phyloP scores from a whole-genome alignment of 2,888 invertebrate genomes.

The Tetranychus truncatus region DNA sequence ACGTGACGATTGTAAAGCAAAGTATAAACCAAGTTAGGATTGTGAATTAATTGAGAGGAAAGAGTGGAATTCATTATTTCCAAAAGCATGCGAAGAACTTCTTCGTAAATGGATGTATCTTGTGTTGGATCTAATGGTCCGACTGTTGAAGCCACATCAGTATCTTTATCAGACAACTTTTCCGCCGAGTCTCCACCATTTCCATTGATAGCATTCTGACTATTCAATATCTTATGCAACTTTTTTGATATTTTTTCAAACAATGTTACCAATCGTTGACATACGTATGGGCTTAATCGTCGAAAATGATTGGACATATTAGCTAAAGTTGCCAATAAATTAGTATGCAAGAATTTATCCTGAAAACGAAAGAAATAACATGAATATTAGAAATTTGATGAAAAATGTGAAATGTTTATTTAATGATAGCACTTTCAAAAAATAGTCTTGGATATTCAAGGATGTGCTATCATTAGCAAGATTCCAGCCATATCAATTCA shows the following conservation, averaged over 20 bases:
- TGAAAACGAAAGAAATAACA: conserved; percentile 29
- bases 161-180: conserved; percentile 17
- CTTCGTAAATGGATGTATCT: conserved; percentile 77
- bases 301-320: conserved; percentile 90
- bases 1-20: conserved; percentile 76
- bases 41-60: conserved; percentile 63
- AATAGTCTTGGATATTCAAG: too few relatives aligned
- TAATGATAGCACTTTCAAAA: too few relatives aligned
- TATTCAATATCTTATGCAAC: conserved; percentile 16
- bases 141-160: conserved; percentile 10
- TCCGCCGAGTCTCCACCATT: conserved; percentile 13
- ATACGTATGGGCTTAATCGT: conserved; percentile 80
- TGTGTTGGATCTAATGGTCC: conserved; percentile 42
- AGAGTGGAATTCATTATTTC: conserved; percentile 93
- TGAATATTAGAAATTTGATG: not conserved
- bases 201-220: not conserved
- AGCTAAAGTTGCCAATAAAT: conserved; percentile 90
- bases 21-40: conserved; percentile 83
- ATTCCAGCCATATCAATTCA: not conserved
- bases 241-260: conserved; percentile 24
- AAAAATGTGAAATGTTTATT: not conserved
- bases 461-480: too few relatives aligned
- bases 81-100: conserved; percentile 83
- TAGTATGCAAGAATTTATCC: conserved; percentile 94
- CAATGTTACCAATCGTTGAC: conserved; percentile 60